Base-by-base conservation (phyloP, 2,888 invertebrate genomes). In the Netelia fuscicornis region DNA sequence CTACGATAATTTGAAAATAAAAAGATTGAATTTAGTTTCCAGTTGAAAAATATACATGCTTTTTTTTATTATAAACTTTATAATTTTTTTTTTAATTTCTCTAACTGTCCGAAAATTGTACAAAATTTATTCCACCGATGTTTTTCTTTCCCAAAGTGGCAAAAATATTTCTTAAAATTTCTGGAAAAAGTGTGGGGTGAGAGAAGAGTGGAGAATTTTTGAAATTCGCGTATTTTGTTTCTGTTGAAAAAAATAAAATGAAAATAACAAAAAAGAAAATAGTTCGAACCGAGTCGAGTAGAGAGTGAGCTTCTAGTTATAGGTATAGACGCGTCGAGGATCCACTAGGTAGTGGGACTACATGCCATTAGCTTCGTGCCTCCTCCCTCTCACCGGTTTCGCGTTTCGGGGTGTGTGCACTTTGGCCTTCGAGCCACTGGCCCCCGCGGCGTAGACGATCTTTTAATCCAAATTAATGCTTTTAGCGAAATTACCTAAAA, bases 391-490 rank as follows among this genome's bases (percentile, higher is more conserved):
- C 85, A 65, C 30, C 67, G 83, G 75, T 67, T 79, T 64, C 81
- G 85, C 86, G 68, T 86, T 83, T 77, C 72, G 84, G 86, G 77
- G 62, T 13, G 48, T 87, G 82, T 86, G 88, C 84, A 86, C 88
- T 87, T 88, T 89, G 88, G 85, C 72, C 58, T 23, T 60, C 76
- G 76, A 62, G 67, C 85, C 30, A 72, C 80, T 83, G 85, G 72
- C 72, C 82, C 87, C 85, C 70, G 82, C 81, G 86, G 86, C 87
- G 87, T 87, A 86, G 90, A 90, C 90, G 89, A 92, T 91, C 91
- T 91, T 92, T 92, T 91, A 92, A 92, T 92, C 91, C 90, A 91
- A 92, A 92, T 91, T 92, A 92, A 92, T 92, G 92, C 91, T 92
- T 91, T 92, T 91, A 91, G 90, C 90, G 90, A 91, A 92, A 92